Conservation (phyloP, 2,113 vertebrate species). For the Ia io region DNA sequence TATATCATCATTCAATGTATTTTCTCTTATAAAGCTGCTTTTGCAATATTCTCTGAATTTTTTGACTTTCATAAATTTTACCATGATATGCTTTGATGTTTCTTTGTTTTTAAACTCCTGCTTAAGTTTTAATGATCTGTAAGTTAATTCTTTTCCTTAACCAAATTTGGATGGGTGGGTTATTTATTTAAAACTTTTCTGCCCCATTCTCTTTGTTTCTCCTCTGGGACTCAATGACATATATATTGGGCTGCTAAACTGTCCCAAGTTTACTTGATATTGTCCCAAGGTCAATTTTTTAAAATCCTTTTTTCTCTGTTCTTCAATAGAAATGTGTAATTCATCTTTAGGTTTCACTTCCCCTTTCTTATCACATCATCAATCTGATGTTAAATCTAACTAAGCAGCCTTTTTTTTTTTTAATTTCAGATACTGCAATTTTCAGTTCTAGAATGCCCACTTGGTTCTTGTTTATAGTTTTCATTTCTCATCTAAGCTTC, state of each 20-base stretch:
- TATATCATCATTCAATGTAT: background rate
- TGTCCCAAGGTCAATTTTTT: background rate
- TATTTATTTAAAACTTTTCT: background rate
- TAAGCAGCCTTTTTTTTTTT: background rate
- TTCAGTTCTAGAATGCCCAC: background rate
- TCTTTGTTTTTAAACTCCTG: background rate
- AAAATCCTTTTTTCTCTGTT: background rate
- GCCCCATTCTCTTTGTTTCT: background rate
- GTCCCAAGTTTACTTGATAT: background rate
- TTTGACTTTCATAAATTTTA: background rate
- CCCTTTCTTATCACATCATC: background rate
- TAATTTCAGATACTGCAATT: background rate
- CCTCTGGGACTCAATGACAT: background rate
- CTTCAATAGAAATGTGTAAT: background rate
- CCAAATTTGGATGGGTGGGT: background rate
- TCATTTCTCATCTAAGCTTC: background rate
- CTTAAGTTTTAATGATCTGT: background rate
- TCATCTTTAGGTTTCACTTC: background rate
- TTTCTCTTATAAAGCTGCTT: background rate
- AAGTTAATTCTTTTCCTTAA: background rate
- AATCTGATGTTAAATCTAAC: background rate
- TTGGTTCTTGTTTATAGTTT: background rate
- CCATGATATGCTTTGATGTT: background rate
- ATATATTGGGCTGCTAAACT: background rate
- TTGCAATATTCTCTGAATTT: background rate